phyloP scores from a whole-genome alignment of 2,113 vertebrate species.

The Clarias batrachus region DNA sequence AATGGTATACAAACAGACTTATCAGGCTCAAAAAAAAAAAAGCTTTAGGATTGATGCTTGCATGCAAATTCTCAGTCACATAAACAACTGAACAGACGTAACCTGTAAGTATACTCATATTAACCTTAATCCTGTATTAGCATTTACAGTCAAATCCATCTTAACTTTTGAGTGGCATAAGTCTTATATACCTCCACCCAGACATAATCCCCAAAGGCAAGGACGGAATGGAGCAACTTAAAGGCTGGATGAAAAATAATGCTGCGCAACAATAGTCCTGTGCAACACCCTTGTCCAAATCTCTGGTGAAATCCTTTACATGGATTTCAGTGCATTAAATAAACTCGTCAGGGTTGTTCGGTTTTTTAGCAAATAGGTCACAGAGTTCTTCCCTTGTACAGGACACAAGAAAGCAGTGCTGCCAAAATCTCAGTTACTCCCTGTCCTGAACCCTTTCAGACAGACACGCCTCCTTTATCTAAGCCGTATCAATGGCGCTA shows the following conservation, averaged over 20 bases:
- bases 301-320: constrained; percentile 15
- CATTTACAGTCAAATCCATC: neutral
- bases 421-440: constrained; percentile 47
- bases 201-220: constrained; percentile 7
- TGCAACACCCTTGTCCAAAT: constrained; percentile 4
- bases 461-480: constrained; percentile 55
- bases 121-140: constrained; percentile 4
- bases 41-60: neutral
- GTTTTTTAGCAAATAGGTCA: constrained; percentile 40
- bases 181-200: constrained; percentile 9
- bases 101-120: neutral
- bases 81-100: neutral
- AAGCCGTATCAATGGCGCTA: constrained; percentile 53
- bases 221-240: neutral
- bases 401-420: constrained; percentile 20
- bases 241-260: neutral
- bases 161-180: neutral
- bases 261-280: neutral
- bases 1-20: neutral
- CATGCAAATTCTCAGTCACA: neutral
- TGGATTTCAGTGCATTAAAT: constrained; percentile 38
- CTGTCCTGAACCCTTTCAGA: constrained; percentile 40
- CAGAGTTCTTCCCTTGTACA: constrained; percentile 27
- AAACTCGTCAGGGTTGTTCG: constrained; percentile 25
- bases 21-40: neutral